These are phyloP conservation scores for Portunus trituberculatus DNA, from an alignment of 1,140 invertebrate species.

Conservation along the genomic window DNA sequence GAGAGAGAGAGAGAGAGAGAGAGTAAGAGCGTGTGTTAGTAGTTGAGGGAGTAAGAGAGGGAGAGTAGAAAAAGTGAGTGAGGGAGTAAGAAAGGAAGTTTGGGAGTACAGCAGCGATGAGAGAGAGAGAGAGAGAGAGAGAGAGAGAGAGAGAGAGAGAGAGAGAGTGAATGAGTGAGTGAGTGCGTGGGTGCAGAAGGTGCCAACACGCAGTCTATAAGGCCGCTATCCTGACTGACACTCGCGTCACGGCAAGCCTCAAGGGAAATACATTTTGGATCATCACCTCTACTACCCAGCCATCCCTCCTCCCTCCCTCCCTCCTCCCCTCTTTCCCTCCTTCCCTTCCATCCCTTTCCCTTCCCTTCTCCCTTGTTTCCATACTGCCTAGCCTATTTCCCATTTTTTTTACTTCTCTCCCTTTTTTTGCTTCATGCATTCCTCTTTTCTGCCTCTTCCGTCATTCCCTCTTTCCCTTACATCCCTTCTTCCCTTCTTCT, in stretches of 20 bases:
- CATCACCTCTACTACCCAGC: neutral
- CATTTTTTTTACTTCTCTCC: no score
- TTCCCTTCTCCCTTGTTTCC: neutral
- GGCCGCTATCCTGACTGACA: constrained; percentile 39
- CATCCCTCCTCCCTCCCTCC: neutral
- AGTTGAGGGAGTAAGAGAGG: neutral
- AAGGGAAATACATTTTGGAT: constrained; percentile 40
- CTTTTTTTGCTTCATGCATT: no score
- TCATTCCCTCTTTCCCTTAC: no score
- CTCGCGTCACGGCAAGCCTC: neutral
- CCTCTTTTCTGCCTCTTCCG: no score
- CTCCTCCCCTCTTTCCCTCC: neutral
- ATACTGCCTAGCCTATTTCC: no score
- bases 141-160: neutral
- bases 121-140: neutral
- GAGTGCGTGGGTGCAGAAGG: neutral
- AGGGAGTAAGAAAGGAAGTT: neutral
- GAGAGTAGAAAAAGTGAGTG: neutral
- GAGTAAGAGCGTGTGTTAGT: neutral
- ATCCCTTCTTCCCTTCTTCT: no score
- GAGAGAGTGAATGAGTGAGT: neutral
- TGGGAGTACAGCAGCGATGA: neutral
- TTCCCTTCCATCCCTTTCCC: neutral
- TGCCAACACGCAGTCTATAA: constrained; percentile 24
- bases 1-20: neutral